Evolutionary conservation across 2,797 vertebrate genomes (phyloP).

Genomic region (Labroides dimidiatus): DNA sequence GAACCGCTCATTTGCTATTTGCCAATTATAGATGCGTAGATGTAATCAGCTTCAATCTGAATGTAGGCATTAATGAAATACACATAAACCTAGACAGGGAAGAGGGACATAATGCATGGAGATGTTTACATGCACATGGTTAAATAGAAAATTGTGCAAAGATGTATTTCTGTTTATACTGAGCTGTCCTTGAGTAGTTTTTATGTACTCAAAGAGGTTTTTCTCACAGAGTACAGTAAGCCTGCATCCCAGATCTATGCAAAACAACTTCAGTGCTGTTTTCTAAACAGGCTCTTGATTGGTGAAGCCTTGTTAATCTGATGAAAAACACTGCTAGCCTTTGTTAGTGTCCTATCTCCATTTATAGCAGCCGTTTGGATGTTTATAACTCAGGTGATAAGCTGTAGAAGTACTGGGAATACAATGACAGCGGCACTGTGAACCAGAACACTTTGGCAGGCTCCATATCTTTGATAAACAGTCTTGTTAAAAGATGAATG

Average conservation of each 20-base stretch:
- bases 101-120: neutral
- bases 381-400: conserved; percentile 70
- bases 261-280: conserved; percentile 9
- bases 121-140: conserved; percentile 17
- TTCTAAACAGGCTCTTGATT: conserved; percentile 27
- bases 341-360: conserved; percentile 52
- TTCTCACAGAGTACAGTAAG: neutral
- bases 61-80: conserved; percentile 24
- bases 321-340: conserved; percentile 51
- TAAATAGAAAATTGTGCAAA: neutral
- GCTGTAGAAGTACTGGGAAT: conserved; percentile 45
- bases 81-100: conserved; percentile 19
- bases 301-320: conserved; percentile 31
- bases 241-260: neutral
- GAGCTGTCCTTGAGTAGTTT: conserved; percentile 2
- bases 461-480: conserved; percentile 71
- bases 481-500: conserved; percentile 77
- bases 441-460: conserved; percentile 56
- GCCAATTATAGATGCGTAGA: neutral
- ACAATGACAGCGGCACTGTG: conserved; percentile 51
- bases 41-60: conserved; percentile 23
- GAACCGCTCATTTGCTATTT: too few relatives aligned
- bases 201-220: conserved; percentile 11
- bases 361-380: conserved; percentile 65
- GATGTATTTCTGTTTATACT: neutral